Percentiles rank a stretch among this genome's conserved stretches.
These are phyloP conservation scores for Spondyliosoma cantharus DNA, from an alignment of 2,797 vertebrate species.

Conservation along the genomic window DNA sequence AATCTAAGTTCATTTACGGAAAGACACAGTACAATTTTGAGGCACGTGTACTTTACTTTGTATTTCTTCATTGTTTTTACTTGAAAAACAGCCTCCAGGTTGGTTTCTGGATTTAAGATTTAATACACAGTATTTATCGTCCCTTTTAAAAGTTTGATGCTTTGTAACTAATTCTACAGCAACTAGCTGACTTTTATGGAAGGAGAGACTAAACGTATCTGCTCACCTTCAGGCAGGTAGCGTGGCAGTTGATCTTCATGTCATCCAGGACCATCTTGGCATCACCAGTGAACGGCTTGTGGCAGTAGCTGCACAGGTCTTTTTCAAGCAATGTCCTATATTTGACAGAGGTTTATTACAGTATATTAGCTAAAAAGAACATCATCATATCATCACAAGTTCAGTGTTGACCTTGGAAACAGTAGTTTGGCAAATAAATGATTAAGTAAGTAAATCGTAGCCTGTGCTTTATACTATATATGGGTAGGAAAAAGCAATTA, in stretches of 20 bases:
- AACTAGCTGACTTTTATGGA: not conserved
- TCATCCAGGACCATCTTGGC: conserved; percentile 96
- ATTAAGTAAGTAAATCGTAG: not conserved
- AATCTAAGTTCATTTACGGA: not conserved
- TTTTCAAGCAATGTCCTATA: conserved; percentile 88
- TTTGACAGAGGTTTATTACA: not conserved
- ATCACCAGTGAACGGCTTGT: conserved; percentile 88
- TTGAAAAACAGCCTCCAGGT: too few relatives aligned
- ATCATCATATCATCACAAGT: not conserved
- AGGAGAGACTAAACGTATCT: not conserved
- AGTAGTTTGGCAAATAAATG: not conserved
- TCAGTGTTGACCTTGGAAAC: not conserved
- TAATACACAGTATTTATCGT: not conserved
- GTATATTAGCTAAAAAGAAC: not conserved
- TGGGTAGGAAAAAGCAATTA: not conserved
- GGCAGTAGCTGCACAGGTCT: conserved; percentile 93
- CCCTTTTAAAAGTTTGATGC: not conserved
- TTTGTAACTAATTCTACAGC: not conserved
- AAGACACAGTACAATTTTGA: too few relatives aligned
- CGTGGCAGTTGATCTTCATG: conserved; percentile 93
- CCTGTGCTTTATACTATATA: not conserved
- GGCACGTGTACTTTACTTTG: too few relatives aligned
- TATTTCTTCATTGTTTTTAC: too few relatives aligned
- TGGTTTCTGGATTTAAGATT: not conserved
- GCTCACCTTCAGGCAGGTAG: conserved; percentile 94